Evolutionary conservation across 2,888 invertebrate genomes (phyloP), one percentile per base, ranked within the genome.

Genomic region (Phragmatobia fuliginosa): DNA sequence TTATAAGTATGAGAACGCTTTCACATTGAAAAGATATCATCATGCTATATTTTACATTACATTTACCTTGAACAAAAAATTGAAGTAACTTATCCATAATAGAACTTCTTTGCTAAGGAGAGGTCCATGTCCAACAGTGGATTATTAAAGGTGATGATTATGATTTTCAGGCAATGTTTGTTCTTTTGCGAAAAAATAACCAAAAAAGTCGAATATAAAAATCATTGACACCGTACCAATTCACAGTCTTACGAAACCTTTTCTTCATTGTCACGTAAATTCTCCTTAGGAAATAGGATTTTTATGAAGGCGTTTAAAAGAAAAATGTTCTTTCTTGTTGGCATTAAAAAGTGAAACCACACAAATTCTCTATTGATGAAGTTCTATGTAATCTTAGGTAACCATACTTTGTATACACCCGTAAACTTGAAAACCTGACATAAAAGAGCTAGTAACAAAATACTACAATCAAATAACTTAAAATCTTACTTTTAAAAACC

Each of bases 1-100:
- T 62, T 63, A 25, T 31, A 38, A 16, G 49, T 62, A 56, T 61
- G 11, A 49, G 28, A 45, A 32, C n/a, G 18, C 61, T 21, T 62
- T 41, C 3, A 41, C 41, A 21, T 31, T 31, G 1, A 52, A 64
- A 58, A 38, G 14, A 28, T 36, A 56, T 38, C 25, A 14, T 1
- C 1, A 52, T 3, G 25, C 56, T 16, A 56, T 56, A 28, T 28
- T 56, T 56, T n/a, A 38, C 21, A 16, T 7, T 7, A 10, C 2
- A 45, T 45, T 56, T 28, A 16, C 56, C 28, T 56, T 56, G 16
- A 56, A 56, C 16, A 56, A 4, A 2, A 25, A 25, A 0, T 5
- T 25, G 14, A 25, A 7, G 5, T 21, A 18, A 41, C 5, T 41
- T 18, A 6, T 21, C 18, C 18, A 18, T n/a, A n/a, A 49, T 49